A percentile compares a stretch with the other conserved stretches of the same genome.
Conservation (phyloP, 2,888 invertebrate species). For the Cosmia trapezina region DNA sequence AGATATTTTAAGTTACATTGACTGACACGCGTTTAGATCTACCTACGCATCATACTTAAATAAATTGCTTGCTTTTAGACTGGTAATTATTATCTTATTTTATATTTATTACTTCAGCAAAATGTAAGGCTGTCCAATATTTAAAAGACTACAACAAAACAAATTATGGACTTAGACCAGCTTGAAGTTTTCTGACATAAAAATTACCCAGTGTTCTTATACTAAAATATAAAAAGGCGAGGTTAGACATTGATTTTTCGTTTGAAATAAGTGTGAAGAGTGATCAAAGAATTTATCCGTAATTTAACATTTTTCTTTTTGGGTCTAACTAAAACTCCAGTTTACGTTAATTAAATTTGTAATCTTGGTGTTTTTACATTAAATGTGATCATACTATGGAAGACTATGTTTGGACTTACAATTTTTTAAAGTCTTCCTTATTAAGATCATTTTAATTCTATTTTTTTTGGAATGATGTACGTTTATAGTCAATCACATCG, state of each 20-base stretch:
- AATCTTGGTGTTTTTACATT: not conserved
- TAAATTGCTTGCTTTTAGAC: not conserved
- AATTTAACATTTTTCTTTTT: conserved; percentile 1
- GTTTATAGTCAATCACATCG: not conserved
- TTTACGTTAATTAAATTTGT: not conserved
- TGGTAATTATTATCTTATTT: not conserved
- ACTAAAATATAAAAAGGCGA: not conserved
- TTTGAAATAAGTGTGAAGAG: conserved; percentile 21
- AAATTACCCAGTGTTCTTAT: conserved; percentile 2
- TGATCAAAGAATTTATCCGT: not conserved
- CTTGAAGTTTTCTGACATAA: not conserved
- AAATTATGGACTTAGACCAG: not conserved
- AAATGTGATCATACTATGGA: too few species aligned
- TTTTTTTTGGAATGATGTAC: not conserved
- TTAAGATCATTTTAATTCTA: not conserved
- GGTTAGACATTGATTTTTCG: not conserved
- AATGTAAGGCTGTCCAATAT: not conserved
- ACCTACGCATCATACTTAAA: not conserved
- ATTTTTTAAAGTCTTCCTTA: too few species aligned
- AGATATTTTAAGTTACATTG: not conserved
- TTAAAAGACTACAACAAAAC: conserved; percentile 10
- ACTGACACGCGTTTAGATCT: conserved; percentile 9
- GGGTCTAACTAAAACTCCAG: too few species aligned
- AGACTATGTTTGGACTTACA: too few species aligned
- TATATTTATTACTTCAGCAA: conserved; percentile 6